phyloP scores from a whole-genome alignment of 2,888 invertebrate species.

The Rutpela maculata region DNA sequence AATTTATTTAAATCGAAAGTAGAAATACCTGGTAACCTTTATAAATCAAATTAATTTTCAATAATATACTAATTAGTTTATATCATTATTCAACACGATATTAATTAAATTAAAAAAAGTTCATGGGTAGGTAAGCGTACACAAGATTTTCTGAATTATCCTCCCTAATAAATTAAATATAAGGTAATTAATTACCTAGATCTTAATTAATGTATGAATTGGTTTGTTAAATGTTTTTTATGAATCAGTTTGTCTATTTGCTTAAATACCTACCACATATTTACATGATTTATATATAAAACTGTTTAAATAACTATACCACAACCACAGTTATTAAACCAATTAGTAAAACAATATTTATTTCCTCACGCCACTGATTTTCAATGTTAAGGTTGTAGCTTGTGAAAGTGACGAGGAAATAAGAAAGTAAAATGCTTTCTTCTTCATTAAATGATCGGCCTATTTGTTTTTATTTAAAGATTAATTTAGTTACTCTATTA shows the following conservation, averaged over 20 bases:
- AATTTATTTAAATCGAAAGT: background rate
- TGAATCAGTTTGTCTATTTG: too few species aligned
- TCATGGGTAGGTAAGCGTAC: too few species aligned
- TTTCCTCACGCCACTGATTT: conserved; percentile 45
- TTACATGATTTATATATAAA: background rate
- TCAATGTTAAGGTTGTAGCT: conserved; percentile 50
- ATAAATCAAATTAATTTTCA: background rate
- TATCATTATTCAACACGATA: background rate
- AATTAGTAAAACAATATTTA: too few species aligned
- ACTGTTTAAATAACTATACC: background rate
- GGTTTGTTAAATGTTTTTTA: too few species aligned
- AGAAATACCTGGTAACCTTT: background rate
- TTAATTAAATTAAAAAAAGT: background rate
- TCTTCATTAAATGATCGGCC: conserved; percentile 47
- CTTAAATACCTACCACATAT: too few species aligned
- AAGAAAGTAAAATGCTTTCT: conserved; percentile 67
- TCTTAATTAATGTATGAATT: too few species aligned
- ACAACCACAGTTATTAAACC: background rate
- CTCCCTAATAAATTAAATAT: too few species aligned
- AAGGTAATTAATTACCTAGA: too few species aligned
- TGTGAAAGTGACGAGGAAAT: conserved; percentile 65
- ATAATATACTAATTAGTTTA: background rate
- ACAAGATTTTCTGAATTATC: too few species aligned
- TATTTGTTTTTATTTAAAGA: conserved; percentile 40
- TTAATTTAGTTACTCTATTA: background rate